phyloP scores from a whole-genome alignment of 2,888 invertebrate genomes.

The Rhorus exstirpatorius region DNA sequence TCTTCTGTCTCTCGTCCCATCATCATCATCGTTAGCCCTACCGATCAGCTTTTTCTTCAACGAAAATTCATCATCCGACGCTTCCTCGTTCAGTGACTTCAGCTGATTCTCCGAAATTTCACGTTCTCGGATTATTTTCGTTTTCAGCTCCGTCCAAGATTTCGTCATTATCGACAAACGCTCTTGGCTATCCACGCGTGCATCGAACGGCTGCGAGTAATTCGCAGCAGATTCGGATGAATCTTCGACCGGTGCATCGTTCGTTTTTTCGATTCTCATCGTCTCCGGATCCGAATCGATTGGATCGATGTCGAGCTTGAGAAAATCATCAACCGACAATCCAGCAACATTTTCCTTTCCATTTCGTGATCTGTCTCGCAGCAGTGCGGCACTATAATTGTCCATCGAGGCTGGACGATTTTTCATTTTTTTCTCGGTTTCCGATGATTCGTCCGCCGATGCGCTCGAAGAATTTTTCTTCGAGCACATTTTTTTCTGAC shows the following conservation, averaged over 20 bases:
- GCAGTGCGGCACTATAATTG: slow-evolving; percentile 19
- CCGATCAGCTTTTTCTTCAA: slow-evolving; percentile 19
- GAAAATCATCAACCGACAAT: slow-evolving; percentile 43
- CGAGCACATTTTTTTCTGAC: slow-evolving; percentile 36
- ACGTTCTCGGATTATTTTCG: slow-evolving; percentile 71
- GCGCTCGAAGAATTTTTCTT: slow-evolving; percentile 30
- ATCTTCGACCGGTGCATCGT: slow-evolving; percentile 10
- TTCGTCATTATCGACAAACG: slow-evolving; percentile 68
- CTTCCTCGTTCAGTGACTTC: slow-evolving; percentile 58
- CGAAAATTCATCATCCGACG: slow-evolving; percentile 22
- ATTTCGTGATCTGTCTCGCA: slow-evolving; percentile 34
- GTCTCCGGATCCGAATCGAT: slow-evolving; percentile 45
- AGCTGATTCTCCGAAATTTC: slow-evolving; percentile 71
- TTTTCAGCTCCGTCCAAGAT: slow-evolving; percentile 73
- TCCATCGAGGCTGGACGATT: slow-evolving; percentile 5
- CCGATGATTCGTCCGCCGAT: slow-evolving; percentile 70
- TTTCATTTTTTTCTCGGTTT: slow-evolving; percentile 61
- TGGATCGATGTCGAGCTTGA: slow-evolving; percentile 57
- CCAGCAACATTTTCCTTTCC: slow-evolving; percentile 4
- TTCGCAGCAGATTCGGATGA: slow-evolving; percentile 5
- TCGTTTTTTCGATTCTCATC: slow-evolving; percentile 42
- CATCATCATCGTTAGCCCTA: slow-evolving; percentile 29
- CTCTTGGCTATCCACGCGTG: slow-evolving; percentile 59
- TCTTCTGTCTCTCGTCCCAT: slow-evolving; percentile 27
- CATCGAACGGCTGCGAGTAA: not conserved